Percentiles rank a stretch among this genome's conserved stretches.
phyloP scores from a whole-genome alignment of 2,113 vertebrate species.

The Poeciliopsis turrubarensis region DNA sequence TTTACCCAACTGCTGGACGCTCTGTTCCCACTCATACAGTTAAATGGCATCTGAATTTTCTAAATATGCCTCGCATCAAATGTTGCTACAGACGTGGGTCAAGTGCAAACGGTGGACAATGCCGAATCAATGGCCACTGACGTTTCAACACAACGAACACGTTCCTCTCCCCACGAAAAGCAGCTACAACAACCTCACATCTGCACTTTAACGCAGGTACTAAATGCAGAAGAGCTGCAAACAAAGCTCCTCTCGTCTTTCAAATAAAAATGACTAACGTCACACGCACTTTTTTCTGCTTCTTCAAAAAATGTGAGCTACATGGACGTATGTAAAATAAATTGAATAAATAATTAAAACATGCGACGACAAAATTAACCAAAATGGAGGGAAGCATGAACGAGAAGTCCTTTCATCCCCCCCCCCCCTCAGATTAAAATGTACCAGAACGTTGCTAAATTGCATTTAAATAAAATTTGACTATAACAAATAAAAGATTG shows the following conservation, averaged over 20 bases:
- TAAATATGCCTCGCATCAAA: slow-evolving; percentile 53
- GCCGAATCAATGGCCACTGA: slow-evolving; percentile 27
- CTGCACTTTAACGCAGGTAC: not conserved
- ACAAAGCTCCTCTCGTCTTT: slow-evolving; percentile 1
- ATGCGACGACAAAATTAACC: not conserved
- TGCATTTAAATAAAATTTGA: not conserved
- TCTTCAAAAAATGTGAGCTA: not conserved
- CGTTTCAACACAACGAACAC: slow-evolving; percentile 6
- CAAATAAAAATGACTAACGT: not conserved
- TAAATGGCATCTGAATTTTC: slow-evolving; percentile 32
- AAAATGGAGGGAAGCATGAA: not conserved
- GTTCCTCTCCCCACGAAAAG: slow-evolving; percentile 13
- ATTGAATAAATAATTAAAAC: not conserved
- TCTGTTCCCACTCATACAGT: slow-evolving; percentile 35
- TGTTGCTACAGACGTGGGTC: slow-evolving; percentile 37
- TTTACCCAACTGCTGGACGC: slow-evolving; percentile 55
- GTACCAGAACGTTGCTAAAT: not conserved
- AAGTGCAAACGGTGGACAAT: slow-evolving; percentile 22
- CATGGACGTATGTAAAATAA: not conserved
- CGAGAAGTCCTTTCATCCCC: not conserved
- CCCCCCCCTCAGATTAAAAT: not conserved
- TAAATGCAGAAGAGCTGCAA: slow-evolving; percentile 8
- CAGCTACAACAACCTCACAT: slow-evolving; percentile 22
- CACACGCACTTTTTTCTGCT: not conserved
- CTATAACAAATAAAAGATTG: not conserved